phyloP scores from a whole-genome alignment of 2,797 vertebrate species.

The Podargus strigoides region DNA sequence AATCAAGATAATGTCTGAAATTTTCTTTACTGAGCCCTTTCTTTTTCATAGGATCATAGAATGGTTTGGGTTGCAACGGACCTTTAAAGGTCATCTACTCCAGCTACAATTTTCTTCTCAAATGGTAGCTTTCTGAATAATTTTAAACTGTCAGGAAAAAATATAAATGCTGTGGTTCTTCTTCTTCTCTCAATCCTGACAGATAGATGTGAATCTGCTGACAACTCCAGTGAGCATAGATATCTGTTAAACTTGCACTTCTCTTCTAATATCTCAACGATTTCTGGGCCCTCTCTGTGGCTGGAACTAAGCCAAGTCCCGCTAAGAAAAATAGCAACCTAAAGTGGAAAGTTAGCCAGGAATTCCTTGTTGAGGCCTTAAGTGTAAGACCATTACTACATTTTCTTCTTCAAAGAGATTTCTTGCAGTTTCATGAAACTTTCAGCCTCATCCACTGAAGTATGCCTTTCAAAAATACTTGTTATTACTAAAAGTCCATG shows the following conservation, averaged over 20 bases:
- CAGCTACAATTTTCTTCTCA: neutral
- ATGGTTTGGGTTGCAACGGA: neutral
- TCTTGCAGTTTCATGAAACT: neutral
- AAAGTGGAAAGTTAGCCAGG: neutral
- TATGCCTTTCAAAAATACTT: neutral
- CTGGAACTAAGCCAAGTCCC: neutral
- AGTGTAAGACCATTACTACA: neutral
- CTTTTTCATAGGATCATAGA: neutral
- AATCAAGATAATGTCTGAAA: neutral
- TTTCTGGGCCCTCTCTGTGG: neutral
- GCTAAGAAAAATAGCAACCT: neutral
- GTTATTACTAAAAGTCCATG: neutral
- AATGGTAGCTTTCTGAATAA: neutral
- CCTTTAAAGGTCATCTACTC: neutral
- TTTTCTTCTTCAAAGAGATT: neutral
- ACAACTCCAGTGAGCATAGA: neutral
- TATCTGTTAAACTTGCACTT: neutral
- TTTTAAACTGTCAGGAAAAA: neutral
- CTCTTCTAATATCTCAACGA: neutral
- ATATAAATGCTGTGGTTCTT: fast-evolving
- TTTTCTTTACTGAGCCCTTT: neutral
- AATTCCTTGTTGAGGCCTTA: neutral
- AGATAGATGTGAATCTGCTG: neutral
- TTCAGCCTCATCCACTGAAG: neutral
- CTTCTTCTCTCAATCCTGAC: neutral